A percentile compares a stretch with the other conserved stretches of the same genome.
Evolutionary conservation across 2,888 invertebrate species (phyloP).

Genomic region (Lepidocyrtoides sp.): DNA sequence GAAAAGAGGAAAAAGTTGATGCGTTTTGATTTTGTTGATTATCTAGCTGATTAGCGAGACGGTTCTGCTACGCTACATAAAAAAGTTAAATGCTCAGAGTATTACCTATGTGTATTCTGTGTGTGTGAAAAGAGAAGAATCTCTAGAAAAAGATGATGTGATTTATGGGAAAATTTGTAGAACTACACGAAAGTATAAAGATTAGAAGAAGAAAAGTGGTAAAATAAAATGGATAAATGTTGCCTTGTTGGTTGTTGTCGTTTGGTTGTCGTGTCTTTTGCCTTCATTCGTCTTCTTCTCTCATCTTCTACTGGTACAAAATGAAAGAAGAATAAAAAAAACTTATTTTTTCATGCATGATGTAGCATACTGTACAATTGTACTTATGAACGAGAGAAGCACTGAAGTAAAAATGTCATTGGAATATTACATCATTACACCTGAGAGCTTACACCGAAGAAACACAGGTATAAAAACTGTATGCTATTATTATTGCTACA

Average conservation of each 20-base stretch:
- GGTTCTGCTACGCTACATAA: constrained; percentile 56
- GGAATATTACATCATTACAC: too few species aligned
- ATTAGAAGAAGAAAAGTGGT: constrained; percentile 4
- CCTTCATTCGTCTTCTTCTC: neutral
- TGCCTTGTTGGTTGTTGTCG: constrained; percentile 18
- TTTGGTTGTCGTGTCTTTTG: constrained; percentile 10
- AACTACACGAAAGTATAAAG: neutral
- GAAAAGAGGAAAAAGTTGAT: constrained; percentile 20
- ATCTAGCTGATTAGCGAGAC: constrained; percentile 69
- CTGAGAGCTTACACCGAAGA: too few species aligned
- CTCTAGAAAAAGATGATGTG: constrained; percentile 24
- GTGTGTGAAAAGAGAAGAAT: neutral
- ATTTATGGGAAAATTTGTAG: constrained; percentile 64
- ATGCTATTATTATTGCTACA: neutral
- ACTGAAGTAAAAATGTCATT: constrained; percentile 5
- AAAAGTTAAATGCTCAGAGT: neutral
- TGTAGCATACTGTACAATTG: constrained; percentile 40
- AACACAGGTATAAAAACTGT: neutral
- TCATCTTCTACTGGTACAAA: neutral
- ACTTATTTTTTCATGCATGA: constrained; percentile 57
- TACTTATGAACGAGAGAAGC: neutral
- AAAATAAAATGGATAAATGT: constrained; percentile 30
- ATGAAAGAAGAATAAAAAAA: neutral
- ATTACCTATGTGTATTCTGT: neutral
- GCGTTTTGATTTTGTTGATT: constrained; percentile 44